These are phyloP conservation scores for Fragum fragum DNA, from an alignment of 2,888 invertebrate species.

Conservation along the genomic window DNA sequence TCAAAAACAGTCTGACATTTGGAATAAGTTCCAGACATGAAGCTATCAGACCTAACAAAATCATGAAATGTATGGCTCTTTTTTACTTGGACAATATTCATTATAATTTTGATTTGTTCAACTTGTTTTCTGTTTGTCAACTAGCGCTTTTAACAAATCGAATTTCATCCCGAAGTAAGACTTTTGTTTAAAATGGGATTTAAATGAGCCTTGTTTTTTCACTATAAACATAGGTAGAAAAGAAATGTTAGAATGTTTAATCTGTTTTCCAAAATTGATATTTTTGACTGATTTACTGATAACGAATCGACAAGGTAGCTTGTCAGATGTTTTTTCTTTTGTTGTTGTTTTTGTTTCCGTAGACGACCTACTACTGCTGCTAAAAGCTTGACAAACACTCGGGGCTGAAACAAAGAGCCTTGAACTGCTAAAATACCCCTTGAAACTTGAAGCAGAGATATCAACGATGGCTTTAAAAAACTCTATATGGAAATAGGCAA, in stretches of 20 bases:
- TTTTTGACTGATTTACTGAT: slow-evolving; percentile 32
- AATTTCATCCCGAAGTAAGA: slow-evolving; percentile 40
- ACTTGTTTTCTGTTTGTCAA: slow-evolving; percentile 45
- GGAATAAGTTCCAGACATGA: slow-evolving; percentile 59
- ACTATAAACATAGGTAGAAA: slow-evolving; percentile 56
- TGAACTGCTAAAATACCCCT: slow-evolving; percentile 42
- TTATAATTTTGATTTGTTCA: slow-evolving; percentile 22
- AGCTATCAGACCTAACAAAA: slow-evolving; percentile 44
- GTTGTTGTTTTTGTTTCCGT: slow-evolving; percentile 27
- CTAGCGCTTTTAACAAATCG: slow-evolving; percentile 35
- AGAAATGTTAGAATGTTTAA: slow-evolving; percentile 38
- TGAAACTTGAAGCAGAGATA: slow-evolving; percentile 51
- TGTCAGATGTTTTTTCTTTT: slow-evolving; percentile 43
- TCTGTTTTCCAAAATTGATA: slow-evolving; percentile 18
- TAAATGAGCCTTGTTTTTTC: slow-evolving; percentile 45
- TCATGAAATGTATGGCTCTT: no score
- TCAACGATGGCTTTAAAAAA: slow-evolving; percentile 42
- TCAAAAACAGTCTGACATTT: slow-evolving; percentile 56
- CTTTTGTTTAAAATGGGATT: slow-evolving; percentile 40
- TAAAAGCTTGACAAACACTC: slow-evolving; percentile 42
- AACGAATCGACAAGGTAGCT: slow-evolving; percentile 59
- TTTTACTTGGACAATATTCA: no score
- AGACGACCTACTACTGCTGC: slow-evolving; percentile 47
- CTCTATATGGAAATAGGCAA: slow-evolving; percentile 52
- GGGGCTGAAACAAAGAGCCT: slow-evolving; percentile 51